Base-by-base conservation (phyloP, 2,113 vertebrate genomes). In the Melozone crissalis region DNA sequence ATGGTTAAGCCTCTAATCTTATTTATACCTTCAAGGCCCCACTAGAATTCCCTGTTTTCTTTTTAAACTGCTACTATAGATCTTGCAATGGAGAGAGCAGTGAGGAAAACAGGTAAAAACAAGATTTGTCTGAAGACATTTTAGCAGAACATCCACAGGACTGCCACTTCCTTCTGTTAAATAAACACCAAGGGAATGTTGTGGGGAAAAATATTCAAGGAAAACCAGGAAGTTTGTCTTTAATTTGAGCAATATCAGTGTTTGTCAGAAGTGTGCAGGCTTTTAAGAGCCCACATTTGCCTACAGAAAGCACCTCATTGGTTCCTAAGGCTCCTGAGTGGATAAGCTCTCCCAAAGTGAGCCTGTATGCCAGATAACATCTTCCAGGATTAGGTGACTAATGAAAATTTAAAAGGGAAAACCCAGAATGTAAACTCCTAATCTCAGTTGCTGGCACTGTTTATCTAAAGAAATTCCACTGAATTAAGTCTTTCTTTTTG, bases 1-100 rank as follows among this genome's bases (percentile, higher is more conserved):
- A 68, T 28, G 43, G 75, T 74, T 95, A 97, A 94, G 39, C 79
- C 72, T 80, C 84, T 93, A 85, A 95, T 94, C 87, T 85, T 91
- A 83, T 94, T 91, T 90, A 77, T 77, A 85, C 35, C 57, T 89
- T 72, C 49, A 76, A 94, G 66, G 93, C 51, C 55, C 19, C 63
- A 37, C 37, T 85, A 66, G 74, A 75, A 91, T 94, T 87, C 61
- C 37, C 59, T 46, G 33, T 35, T 95, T 95, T 96, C 37, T 47
- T 67, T 90, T 91, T 39, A 74, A 93, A 73, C 30, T 82, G 35
- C 31, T 58, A 15, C 46, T 58, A 52, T 2, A 3, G 71, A 46
- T 62, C 74, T 77, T 52, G 19, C n/a, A 84, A 11, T 17, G 57
- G 43, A 43, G 12, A 62, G 23, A 81, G 76, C 55, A 79, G 66